A percentile compares a stretch with the other conserved stretches of the same genome.
Conservation (phyloP, 2,888 invertebrate genomes). For the Yponomeuta sedellus region DNA sequence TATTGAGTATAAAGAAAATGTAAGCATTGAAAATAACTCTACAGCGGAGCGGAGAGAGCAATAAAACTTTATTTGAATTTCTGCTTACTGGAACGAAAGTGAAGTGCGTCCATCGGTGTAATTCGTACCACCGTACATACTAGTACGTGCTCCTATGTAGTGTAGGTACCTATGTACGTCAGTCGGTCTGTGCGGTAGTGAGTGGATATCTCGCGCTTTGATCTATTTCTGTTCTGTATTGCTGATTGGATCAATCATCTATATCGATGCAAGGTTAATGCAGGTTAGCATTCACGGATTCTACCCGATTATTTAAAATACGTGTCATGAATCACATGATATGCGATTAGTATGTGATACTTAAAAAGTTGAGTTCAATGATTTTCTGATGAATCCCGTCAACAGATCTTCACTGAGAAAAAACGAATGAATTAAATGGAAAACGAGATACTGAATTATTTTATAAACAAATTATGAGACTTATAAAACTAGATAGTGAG, state of each 20-base stretch:
- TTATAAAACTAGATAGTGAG: too few species aligned
- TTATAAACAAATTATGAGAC: too few species aligned
- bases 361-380: too few species aligned
- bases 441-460: too few species aligned
- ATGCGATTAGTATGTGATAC: too few species aligned
- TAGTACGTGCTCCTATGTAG: neutral
- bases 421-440: too few species aligned
- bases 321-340: too few species aligned
- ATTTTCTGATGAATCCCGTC: too few species aligned
- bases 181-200: neutral
- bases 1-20: too few species aligned
- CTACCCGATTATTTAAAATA: too few species aligned
- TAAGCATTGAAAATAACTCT: too few species aligned
- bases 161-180: neutral
- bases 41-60: neutral
- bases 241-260: constrained; percentile 9
- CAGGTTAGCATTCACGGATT: constrained; percentile 11
- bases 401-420: too few species aligned
- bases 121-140: neutral
- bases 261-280: constrained; percentile 29
- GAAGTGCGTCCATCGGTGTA: constrained; percentile 2
- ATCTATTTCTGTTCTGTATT: constrained; percentile 48
- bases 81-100: neutral
- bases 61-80: neutral
- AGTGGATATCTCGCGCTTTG: constrained; percentile 34